Conservation (phyloP, 2,113 vertebrate genomes). For the Noctilio leporinus region DNA sequence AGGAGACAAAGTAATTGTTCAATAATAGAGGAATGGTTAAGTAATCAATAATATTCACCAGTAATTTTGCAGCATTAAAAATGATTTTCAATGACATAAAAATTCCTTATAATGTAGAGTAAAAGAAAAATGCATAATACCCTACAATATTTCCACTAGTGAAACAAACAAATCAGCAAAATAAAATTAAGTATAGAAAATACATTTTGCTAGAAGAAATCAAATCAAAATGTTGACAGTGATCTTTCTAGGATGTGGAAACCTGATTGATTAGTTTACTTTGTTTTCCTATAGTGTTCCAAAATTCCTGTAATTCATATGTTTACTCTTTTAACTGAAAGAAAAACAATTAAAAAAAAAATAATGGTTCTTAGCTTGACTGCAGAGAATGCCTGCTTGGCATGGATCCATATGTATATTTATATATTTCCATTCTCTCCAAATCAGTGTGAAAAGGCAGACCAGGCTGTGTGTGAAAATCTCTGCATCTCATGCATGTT, state of each 20-base stretch:
- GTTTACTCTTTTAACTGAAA: background rate
- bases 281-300: background rate
- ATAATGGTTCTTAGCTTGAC: background rate
- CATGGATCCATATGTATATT: conserved; percentile 9
- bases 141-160: background rate
- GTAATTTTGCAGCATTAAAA: background rate
- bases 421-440: conserved; percentile 16
- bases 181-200: background rate
- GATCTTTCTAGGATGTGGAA: background rate
- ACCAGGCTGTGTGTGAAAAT: background rate
- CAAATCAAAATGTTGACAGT: background rate
- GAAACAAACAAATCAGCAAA: background rate
- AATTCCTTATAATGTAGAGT: background rate
- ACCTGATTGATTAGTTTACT: background rate
- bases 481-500: conserved; percentile 50
- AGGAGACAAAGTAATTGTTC: background rate
- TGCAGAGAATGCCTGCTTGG: conserved; percentile 26
- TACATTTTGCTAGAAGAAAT: background rate
- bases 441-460: conserved; percentile 19
- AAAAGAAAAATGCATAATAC: background rate
- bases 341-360: background rate
- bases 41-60: background rate
- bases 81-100: background rate
- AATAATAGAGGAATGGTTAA: background rate
- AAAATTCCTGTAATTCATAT: background rate